phyloP scores from a whole-genome alignment of 2,113 vertebrate species.

The Nesogale talazaci region DNA sequence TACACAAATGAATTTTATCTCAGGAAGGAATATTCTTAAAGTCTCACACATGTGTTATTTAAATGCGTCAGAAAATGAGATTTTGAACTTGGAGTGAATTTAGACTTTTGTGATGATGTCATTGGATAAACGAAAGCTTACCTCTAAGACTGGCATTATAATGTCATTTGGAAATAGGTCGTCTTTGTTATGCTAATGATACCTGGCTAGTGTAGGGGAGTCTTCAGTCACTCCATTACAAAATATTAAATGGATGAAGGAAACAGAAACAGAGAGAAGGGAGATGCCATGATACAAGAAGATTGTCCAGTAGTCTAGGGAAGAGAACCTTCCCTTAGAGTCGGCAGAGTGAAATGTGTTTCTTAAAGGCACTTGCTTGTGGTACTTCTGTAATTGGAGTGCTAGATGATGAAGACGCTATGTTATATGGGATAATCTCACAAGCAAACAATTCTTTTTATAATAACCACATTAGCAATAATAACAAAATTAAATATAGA shows the following conservation, averaged over 20 bases:
- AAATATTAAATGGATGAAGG: neutral
- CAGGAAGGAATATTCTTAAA: no score
- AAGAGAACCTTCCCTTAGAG: neutral
- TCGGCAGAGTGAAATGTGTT: neutral
- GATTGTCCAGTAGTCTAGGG: neutral
- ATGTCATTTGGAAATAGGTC: no score
- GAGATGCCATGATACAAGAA: neutral
- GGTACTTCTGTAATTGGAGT: neutral
- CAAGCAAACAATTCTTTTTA: slow-evolving; percentile 1
- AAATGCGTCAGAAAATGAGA: no score
- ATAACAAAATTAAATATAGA: neutral
- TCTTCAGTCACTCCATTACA: neutral
- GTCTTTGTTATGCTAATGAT: no score
- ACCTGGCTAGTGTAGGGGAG: no score
- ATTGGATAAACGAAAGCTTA: no score
- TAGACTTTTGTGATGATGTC: no score
- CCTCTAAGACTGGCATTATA: no score
- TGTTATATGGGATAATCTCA: neutral
- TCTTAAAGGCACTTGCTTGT: neutral
- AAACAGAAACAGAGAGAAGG: no score
- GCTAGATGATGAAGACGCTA: neutral
- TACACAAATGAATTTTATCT: no score
- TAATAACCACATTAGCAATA: slow-evolving; percentile 4
- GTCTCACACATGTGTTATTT: no score
- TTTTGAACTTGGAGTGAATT: no score